Evolutionary conservation across 2,797 vertebrate species (phyloP), one percentile per base, ranked within the genome.

Genomic region (Catostomus latipinnis): DNA sequence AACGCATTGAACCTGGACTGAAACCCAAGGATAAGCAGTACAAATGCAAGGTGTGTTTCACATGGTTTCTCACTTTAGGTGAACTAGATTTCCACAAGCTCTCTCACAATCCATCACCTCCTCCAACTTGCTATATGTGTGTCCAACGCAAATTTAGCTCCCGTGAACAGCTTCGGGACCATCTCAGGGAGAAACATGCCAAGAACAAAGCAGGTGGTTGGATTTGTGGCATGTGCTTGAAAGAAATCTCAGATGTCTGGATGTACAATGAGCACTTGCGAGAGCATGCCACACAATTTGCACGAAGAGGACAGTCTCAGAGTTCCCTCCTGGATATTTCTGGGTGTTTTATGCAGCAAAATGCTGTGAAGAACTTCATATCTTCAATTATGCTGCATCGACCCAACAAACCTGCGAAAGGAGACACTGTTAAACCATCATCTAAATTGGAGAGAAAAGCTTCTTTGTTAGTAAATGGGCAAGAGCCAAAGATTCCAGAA

Each of bases 211-310:
- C 94, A 0, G 96, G 98, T 1, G 93, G 96, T 62, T 99, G 98
- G 98, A 96, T 96, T n/a, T 99, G 98, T 0, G 98, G 98, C 45
- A 99, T 99, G 97, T 99, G 98, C 82, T 91, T 98, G 83, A 96
- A 97, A 90, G 96, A 98, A 91, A 98, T 98, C 82, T 96, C 97
- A 0, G 97, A 98, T 0, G 95, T 99, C 43, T 99, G 98, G 97
- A 98, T 98, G 98, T 99, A 98, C 90, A 99, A 99, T 0, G 97
- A 99, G 84, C 98, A 99, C 84, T 90, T 99, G 16, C 92, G 97
- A 34, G 97, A 98, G 43, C 98, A 99, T 0, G 97, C 98, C 72
- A 96, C 95, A 0, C 96, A 97, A 88, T 99, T 99, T 0, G 97
- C 97, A 8, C 94, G 96, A 63, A 95, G 93, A 82, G 97, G 96